A percentile compares a stretch with the other conserved stretches of the same genome.
These are phyloP conservation scores for Idris sp. DNA, from an alignment of 1,140 invertebrate genomes.

Conservation along the genomic window DNA sequence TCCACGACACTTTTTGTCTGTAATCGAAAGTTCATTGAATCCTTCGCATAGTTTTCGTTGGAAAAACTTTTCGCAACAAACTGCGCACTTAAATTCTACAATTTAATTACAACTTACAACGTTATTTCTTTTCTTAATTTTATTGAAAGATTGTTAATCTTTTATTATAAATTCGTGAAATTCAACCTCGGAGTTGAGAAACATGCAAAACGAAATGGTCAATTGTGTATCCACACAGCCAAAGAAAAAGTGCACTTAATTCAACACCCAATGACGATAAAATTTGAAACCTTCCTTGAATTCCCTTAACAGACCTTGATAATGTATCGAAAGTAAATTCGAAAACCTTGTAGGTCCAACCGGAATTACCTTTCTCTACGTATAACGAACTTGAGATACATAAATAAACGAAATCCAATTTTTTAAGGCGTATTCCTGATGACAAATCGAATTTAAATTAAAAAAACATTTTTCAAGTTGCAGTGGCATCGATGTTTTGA, in stretches of 20 bases:
- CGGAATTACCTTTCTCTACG: slow-evolving; percentile 31
- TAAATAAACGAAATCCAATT: too few relatives aligned
- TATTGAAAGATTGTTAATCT: too few relatives aligned
- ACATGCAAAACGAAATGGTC: not conserved
- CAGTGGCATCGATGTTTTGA: too few relatives aligned
- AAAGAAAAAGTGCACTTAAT: slow-evolving; percentile 32
- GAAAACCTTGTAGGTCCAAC: slow-evolving; percentile 31
- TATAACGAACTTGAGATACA: slow-evolving; percentile 28
- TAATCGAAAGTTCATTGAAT: slow-evolving; percentile 45
- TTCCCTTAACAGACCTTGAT: slow-evolving; percentile 48
- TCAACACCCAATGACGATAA: slow-evolving; percentile 10
- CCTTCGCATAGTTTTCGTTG: slow-evolving; percentile 13
- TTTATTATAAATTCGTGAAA: too few relatives aligned
- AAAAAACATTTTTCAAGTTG: too few relatives aligned
- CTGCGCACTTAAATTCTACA: slow-evolving; percentile 4
- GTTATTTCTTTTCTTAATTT: not conserved
- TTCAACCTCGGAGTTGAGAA: not conserved
- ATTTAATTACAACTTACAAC: not conserved
- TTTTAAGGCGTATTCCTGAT: too few relatives aligned
- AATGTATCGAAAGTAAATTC: slow-evolving; percentile 34
- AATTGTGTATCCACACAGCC: slow-evolving; percentile 2
- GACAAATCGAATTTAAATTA: too few relatives aligned
- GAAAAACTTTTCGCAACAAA: slow-evolving; percentile 12
- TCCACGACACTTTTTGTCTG: slow-evolving; percentile 29
- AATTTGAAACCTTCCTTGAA: slow-evolving; percentile 23